Percentiles rank a stretch among this genome's conserved stretches.
phyloP scores from a whole-genome alignment of 1,140 invertebrate genomes.

The Drosophila willistoni region DNA sequence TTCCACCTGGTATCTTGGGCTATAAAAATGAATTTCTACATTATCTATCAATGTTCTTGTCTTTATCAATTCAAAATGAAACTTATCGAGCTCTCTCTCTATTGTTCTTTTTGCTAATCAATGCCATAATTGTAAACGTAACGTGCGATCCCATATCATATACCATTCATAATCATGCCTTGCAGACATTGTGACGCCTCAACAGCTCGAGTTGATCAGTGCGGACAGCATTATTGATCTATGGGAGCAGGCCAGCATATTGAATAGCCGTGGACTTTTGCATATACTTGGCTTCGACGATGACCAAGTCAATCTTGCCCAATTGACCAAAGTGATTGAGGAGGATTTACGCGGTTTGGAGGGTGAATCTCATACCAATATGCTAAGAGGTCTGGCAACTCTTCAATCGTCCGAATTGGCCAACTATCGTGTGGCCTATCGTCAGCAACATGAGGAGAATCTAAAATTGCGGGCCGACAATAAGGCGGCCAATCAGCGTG shows the following conservation, averaged over 20 bases:
- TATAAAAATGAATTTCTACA: conserved; percentile 33
- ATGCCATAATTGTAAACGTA: conserved; percentile 3
- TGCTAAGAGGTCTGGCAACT: conserved; percentile 84
- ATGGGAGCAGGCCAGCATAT: conserved; percentile 89
- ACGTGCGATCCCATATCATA: conserved; percentile 8
- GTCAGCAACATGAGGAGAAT: conserved; percentile 88
- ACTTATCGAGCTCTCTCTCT: not conserved
- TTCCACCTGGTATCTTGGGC: conserved; percentile 63
- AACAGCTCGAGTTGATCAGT: conserved; percentile 77
- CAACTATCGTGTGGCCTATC: conserved; percentile 85
- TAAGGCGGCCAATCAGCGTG: conserved; percentile 91
- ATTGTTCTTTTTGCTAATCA: not conserved
- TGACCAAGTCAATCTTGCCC: conserved; percentile 86
- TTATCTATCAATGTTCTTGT: conserved; percentile 4
- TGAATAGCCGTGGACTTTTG: conserved; percentile 86
- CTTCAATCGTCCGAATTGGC: conserved; percentile 86
- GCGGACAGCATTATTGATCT: conserved; percentile 87
- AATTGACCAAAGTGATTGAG: conserved; percentile 89
- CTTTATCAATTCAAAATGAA: not conserved
- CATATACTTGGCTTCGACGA: conserved; percentile 88
- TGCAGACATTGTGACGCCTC: conserved; percentile 68
- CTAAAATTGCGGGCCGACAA: conserved; percentile 91
- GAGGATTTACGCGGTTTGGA: conserved; percentile 85
- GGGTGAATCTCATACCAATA: conserved; percentile 60
- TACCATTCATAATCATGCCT: conserved; percentile 27